Evolutionary conservation across 2,888 invertebrate genomes (phyloP), one percentile per base, ranked within the genome.

Genomic region (Rhaphigaster nebulosa): DNA sequence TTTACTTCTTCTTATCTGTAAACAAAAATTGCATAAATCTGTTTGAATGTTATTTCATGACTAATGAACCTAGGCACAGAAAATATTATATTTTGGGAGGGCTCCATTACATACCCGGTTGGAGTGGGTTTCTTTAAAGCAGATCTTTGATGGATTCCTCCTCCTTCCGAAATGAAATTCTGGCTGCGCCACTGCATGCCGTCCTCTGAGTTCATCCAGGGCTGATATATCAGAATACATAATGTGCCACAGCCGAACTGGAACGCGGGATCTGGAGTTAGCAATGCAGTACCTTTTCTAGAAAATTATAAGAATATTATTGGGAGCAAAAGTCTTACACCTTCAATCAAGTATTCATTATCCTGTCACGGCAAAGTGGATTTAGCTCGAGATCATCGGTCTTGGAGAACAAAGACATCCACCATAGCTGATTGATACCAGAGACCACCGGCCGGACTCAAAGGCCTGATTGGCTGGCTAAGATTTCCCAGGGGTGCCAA

Each of bases 401-500:
- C 84, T 50, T 45, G 45, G 8, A 45, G 84, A 45, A 45, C 45
- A 84, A 84, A 50, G 84, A 84, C 84, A 45, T 23, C 45, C 0
- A 20, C 10, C 80, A 13, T 10, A 12, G 45, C 45, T 84, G 84
- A 84, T 45, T 84, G 84, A 84, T n/a, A 84, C 45, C 41, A 50
- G 45, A 84, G 45, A 41, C 41, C n/a, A 80, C 8, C 41, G 38
- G 41, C 41, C 41, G 80, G 80, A 80, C 80, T 29, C 80, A 84
- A 84, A 84, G 84, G 20, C 41, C 84, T 84, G 84, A 84, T 84
- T 84, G 38, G 84, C 26, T 15, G 26, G 84, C 84, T 50, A 84
- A 84, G 84, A 84, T 84, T 84, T 84, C 84, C 84, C 84, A 84
- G n/a, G 45, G 84, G 84, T 84, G 45, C 84, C 45, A 45, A 84